Conservation (phyloP, 2,113 vertebrate species). For the Syrrhaptes paradoxus region DNA sequence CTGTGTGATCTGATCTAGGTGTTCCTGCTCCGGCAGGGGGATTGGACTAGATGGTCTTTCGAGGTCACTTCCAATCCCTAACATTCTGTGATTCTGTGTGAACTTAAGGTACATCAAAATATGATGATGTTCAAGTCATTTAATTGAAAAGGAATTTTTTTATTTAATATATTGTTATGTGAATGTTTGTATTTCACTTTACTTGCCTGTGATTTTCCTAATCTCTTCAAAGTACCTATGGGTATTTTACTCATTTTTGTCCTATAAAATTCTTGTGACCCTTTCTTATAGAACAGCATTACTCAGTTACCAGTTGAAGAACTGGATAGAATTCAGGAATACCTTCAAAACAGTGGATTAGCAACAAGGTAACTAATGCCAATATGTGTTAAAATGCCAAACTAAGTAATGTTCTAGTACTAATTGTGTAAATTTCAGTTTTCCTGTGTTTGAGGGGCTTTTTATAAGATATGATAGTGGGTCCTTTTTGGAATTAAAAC, state of each 20-base stretch:
- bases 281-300: constrained; percentile 83
- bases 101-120: background rate
- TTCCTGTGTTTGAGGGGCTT: background rate
- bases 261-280: background rate
- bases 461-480: background rate
- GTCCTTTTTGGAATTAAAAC: background rate
- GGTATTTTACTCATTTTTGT: background rate
- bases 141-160: accelerated
- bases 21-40: no score
- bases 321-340: constrained; percentile 91
- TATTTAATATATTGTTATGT: accelerated
- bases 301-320: constrained; percentile 93
- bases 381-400: background rate
- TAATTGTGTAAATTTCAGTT: background rate
- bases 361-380: constrained; percentile 84
- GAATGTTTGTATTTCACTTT: background rate
- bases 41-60: no score
- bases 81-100: no score
- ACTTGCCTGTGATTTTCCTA: background rate
- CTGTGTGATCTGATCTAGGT: no score
- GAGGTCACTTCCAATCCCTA: no score
- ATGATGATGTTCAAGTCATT: background rate
- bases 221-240: background rate
- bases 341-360: constrained; percentile 90
- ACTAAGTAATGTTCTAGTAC: background rate